Evolutionary conservation across 2,113 vertebrate genomes (phyloP).

Genomic region (Brevimyrus niger): DNA sequence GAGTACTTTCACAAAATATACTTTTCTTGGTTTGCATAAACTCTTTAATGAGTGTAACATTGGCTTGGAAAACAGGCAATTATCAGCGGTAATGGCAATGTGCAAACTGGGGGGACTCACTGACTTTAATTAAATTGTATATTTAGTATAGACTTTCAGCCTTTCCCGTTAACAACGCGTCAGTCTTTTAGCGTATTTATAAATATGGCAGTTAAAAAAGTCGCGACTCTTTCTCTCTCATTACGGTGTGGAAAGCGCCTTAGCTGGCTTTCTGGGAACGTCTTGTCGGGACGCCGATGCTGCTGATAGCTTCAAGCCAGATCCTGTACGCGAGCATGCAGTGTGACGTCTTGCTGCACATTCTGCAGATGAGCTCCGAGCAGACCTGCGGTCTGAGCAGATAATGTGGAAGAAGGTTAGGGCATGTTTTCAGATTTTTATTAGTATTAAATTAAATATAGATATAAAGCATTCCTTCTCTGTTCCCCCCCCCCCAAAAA

Average conservation of each 20-base stretch:
- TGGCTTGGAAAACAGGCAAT: background rate
- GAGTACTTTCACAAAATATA: background rate
- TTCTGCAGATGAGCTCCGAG: background rate
- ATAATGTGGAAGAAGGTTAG: slow-evolving; percentile 28
- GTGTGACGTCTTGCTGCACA: slow-evolving; percentile 53
- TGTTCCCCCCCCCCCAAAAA: background rate
- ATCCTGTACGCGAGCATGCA: slow-evolving; percentile 55
- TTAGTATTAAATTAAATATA: slow-evolving; percentile 42
- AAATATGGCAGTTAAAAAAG: slow-evolving; percentile 53
- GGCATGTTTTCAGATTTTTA: slow-evolving; percentile 41
- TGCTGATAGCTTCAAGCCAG: slow-evolving; percentile 59
- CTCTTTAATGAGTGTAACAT: slow-evolving; percentile 13
- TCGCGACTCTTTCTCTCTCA: slow-evolving; percentile 63
- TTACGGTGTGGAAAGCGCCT: slow-evolving; percentile 61
- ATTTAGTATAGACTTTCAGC: background rate
- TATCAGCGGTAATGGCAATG: background rate
- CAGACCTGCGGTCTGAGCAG: slow-evolving; percentile 7
- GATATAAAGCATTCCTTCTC: slow-evolving; percentile 30
- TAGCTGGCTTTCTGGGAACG: slow-evolving; percentile 61
- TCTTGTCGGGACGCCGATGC: slow-evolving; percentile 46
- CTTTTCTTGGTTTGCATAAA: background rate
- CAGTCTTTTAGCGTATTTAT: slow-evolving; percentile 40
- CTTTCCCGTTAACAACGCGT: background rate
- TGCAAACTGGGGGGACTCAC: background rate
- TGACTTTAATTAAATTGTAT: slow-evolving; percentile 11